Conservation (phyloP, 2,888 invertebrate genomes). For the Meghimatium bilineatum region DNA sequence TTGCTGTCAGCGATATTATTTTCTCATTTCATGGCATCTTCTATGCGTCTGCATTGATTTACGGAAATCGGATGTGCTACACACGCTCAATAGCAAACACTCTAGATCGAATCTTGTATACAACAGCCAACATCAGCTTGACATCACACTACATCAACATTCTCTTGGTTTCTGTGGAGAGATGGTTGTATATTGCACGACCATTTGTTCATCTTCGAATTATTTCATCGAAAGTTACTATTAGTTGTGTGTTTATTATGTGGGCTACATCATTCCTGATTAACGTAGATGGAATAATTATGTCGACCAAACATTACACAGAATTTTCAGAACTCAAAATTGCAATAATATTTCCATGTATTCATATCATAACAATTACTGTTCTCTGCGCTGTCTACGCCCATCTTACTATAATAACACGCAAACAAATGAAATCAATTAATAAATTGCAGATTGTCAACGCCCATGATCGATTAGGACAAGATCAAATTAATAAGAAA, state of each 20-base stretch:
- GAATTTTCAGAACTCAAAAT: neutral
- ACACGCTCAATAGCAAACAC: neutral
- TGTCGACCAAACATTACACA: neutral
- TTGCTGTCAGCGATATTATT: neutral
- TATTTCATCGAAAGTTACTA: neutral
- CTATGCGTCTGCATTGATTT: neutral
- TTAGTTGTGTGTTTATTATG: neutral
- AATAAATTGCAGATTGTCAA: neutral
- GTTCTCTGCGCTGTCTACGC: neutral
- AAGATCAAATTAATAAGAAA: neutral
- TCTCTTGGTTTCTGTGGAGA: neutral
- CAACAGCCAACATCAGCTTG: neutral
- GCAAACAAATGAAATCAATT: neutral
- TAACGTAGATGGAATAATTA: neutral
- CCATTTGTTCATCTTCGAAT: slow-evolving; percentile 2
- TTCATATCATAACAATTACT: neutral
- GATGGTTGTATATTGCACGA: slow-evolving; percentile 17
- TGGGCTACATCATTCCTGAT: neutral
- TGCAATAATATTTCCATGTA: neutral
- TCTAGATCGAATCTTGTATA: neutral
- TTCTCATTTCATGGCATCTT: neutral
- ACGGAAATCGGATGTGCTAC: neutral
- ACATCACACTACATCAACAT: neutral
- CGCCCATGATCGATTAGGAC: too few species aligned
- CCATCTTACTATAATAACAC: neutral